These are phyloP conservation scores for Erannis defoliaria DNA, from an alignment of 2,888 invertebrate genomes.

Conservation along the genomic window DNA sequence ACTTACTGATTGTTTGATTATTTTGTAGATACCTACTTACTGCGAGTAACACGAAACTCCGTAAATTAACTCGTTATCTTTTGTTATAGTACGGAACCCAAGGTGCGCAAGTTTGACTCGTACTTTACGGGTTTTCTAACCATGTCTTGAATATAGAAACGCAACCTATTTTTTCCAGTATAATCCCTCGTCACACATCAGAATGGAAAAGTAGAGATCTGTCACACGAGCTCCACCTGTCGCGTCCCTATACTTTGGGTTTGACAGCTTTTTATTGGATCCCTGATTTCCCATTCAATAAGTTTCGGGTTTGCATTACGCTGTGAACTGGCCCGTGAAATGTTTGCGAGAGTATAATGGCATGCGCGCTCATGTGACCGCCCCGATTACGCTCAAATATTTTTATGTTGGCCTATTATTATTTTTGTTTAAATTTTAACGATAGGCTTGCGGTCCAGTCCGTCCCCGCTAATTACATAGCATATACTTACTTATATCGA, in stretches of 20 bases:
- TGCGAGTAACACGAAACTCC: too few species aligned
- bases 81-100: too few species aligned
- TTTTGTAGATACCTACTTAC: too few species aligned
- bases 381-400: conserved; percentile 54
- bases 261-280: conserved; percentile 83
- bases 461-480: too few species aligned
- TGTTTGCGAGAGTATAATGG: conserved; percentile 61
- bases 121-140: neutral
- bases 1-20: too few species aligned
- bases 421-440: neutral
- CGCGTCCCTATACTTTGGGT: conserved; percentile 66
- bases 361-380: conserved; percentile 55
- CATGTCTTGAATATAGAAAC: neutral
- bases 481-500: too few species aligned
- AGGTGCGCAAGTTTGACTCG: too few species aligned
- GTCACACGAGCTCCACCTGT: conserved; percentile 60
- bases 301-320: conserved; percentile 76
- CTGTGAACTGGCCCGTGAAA: conserved; percentile 74
- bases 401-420: neutral
- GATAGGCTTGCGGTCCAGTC: neutral
- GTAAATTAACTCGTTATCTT: too few species aligned
- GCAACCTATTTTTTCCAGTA: conserved; percentile 23
- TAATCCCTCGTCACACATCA: conserved; percentile 37
- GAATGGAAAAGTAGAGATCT: conserved; percentile 40
- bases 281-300: conserved; percentile 78